Base-by-base conservation (phyloP, 1,140 invertebrate species). In the Drosophila orena region DNA sequence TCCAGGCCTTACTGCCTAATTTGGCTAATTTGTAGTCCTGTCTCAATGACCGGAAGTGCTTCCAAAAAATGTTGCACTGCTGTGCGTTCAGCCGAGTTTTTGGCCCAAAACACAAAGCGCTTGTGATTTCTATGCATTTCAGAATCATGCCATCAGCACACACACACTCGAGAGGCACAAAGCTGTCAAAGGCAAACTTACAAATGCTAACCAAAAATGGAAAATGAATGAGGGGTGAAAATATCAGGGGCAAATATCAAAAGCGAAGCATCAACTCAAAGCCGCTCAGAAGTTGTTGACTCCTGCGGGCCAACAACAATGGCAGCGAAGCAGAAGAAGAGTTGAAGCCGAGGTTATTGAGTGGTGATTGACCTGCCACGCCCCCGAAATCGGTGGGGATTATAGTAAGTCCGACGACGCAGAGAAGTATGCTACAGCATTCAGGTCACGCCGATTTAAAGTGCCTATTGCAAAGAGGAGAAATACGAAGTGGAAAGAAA, bases 111-210 rank as follows among this genome's bases (percentile, higher is more conserved):
- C 71, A 62, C 69, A 74, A 62, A 61, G 44, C 57, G 15, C 38
- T 50, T 74, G 27, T 42, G 37, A 42, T 73, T 75, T 75, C 66
- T 75, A 58, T 75, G 72, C 72, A 66, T 58, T 75, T 75, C 53
- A 75, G 75, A 75, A 75, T 53, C 71, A 57, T 56, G 59, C 52
- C 38, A 35, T 35, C 61, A 42, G 57, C 49, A 73, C 47, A 61
- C 47, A 12, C 40, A 38, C 30, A 60, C 34, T 22, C 49, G 12
- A 27, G 34, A 40, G 22, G 20, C 42, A 57, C 42, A 65, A 49
- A 76, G 76, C 80, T 84, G 80, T 83, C 80, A 84, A 84, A 83
- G 80, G 61, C 80, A 84, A 84, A 71, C 76, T 79, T 79, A 83
- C 70, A 76, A 66, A 83, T 56, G 37, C 58, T 59, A 38, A 30